Percentiles rank a stretch among this genome's conserved stretches.
These are phyloP conservation scores for Xiphorhynchus erythropygius DNA, from an alignment of 2,797 vertebrate species.

Conservation along the genomic window DNA sequence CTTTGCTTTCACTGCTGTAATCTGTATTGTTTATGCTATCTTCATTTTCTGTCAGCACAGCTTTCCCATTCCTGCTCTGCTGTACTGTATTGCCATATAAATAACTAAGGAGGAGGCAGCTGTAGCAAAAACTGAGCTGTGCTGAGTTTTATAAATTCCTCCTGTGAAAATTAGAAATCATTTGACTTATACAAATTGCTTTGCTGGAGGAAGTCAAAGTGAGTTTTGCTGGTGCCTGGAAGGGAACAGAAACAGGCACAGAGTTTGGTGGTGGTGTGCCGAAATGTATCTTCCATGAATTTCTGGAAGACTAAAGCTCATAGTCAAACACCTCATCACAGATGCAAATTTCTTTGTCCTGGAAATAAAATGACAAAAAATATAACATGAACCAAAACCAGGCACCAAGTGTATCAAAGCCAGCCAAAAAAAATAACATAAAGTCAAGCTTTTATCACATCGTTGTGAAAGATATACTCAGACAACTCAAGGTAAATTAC, in stretches of 20 bases:
- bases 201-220: not conserved
- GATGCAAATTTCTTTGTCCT: not conserved
- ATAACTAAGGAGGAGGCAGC: conserved; percentile 35
- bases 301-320: not conserved
- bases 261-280: not conserved
- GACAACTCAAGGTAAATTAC: conserved; percentile 1
- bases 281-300: not conserved
- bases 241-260: not conserved
- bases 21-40: conserved; percentile 52
- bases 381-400: not conserved
- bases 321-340: not conserved
- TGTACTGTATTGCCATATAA: conserved; percentile 23
- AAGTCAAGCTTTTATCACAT: not conserved
- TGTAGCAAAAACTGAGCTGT: conserved; percentile 15
- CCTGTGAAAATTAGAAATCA: conserved; percentile 27
- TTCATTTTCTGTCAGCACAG: conserved; percentile 35
- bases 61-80: conserved; percentile 9
- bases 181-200: not conserved
- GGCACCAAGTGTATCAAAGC: not conserved
- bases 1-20: conserved; percentile 52
- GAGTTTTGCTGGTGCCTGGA: not conserved
- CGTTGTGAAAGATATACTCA: not conserved
- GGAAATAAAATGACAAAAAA: not conserved
- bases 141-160: conserved; percentile 12
- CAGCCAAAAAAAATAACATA: not conserved